These are phyloP conservation scores for Nezara viridula DNA, from an alignment of 2,888 invertebrate species.

Conservation along the genomic window DNA sequence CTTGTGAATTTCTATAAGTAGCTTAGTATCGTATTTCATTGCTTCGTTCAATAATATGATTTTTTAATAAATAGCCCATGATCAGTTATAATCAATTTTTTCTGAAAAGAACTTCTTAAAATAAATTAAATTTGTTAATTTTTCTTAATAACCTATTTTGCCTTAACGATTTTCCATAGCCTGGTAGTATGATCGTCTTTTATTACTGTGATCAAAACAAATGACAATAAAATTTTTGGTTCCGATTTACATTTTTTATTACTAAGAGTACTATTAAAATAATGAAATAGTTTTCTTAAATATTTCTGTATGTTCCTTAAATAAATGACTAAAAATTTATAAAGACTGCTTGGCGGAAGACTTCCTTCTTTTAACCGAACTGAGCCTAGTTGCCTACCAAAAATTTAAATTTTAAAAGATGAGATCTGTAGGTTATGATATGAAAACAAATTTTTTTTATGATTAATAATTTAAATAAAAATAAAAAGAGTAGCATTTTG, in stretches of 20 bases:
- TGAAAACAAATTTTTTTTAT: background rate
- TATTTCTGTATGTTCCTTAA: background rate
- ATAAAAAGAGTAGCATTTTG: background rate
- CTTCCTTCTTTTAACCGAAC: background rate
- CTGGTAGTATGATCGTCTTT: no score
- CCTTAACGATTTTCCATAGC: background rate
- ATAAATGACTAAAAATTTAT: background rate
- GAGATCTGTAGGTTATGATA: background rate
- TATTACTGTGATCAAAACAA: slow-evolving; percentile 7
- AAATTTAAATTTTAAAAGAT: background rate
- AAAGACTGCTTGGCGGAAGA: background rate
- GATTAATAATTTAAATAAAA: background rate
- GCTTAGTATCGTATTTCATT: no score
- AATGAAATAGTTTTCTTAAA: background rate
- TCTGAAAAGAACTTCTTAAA: no score
- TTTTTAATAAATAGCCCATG: no score
- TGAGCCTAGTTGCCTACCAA: background rate
- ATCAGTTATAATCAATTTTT: no score
- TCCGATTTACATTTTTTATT: background rate
- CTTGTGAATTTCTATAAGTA: no score
- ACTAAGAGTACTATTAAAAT: background rate
- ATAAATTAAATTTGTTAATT: background rate
- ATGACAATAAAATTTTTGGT: background rate
- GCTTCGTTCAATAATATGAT: no score
- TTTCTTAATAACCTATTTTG: background rate